Conservation (phyloP, 1,140 invertebrate genomes). For the Aphelinus atriplicis region DNA sequence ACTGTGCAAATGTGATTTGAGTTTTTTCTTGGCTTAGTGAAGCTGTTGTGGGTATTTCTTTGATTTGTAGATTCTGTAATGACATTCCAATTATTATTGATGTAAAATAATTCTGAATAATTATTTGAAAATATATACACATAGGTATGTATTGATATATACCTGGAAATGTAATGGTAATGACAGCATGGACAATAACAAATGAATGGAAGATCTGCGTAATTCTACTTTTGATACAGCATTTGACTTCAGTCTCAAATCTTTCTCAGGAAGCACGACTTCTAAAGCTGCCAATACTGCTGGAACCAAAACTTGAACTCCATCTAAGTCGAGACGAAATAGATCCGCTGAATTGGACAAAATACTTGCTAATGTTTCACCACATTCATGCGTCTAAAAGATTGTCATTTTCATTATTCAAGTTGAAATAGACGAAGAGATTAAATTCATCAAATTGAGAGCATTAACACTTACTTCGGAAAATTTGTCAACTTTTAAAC, state of each 20-base stretch:
- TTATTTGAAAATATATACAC: no score
- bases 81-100: not conserved
- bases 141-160: conserved; percentile 32
- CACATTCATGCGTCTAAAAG: conserved; percentile 70
- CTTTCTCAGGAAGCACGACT: conserved; percentile 83
- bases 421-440: not conserved
- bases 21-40: conserved; percentile 63
- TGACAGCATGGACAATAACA: conserved; percentile 88
- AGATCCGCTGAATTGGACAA: conserved; percentile 83
- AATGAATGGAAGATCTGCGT: conserved; percentile 88
- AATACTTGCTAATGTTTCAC: conserved; percentile 81
- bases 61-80: conserved; percentile 75
- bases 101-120: not conserved
- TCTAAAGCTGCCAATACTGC: conserved; percentile 90
- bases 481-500: conserved; percentile 72
- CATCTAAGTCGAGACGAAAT: conserved; percentile 91
- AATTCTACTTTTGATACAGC: conserved; percentile 80
- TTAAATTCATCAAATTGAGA: no score
- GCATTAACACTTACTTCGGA: conserved; percentile 57
- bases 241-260: conserved; percentile 73
- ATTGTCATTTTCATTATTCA: conserved; percentile 8
- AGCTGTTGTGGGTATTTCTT: conserved; percentile 72
- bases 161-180: conserved; percentile 91
- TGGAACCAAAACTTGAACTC: conserved; percentile 90
- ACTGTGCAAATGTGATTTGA: conserved; percentile 77